Evolutionary conservation across 2,113 vertebrate species (phyloP), one percentile per base, ranked within the genome.

Genomic region (Amphilophus citrinellus): DNA sequence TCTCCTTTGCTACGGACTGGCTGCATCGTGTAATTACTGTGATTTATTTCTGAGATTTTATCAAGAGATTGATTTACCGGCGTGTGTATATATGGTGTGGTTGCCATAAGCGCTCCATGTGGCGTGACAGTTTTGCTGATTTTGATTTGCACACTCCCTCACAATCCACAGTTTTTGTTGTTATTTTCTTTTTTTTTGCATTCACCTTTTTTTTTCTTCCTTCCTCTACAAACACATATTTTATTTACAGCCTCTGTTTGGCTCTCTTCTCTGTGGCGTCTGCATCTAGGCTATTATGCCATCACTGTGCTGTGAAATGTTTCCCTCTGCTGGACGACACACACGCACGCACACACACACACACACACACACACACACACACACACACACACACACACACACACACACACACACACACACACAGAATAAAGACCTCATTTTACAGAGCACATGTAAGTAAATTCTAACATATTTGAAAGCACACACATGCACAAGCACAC

Each of bases 121-220:
- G 88, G 91, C 79, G 61, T 77, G 87, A 90, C 87, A 91, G 89
- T 93, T 94, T 92, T 89, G 92, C 90, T 87, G 79, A 80, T 91
- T 91, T 93, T 92, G 82, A 92, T 91, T 93, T 93, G 92, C 92
- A 93, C 90, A 86, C 76, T 76, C 62, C 78, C 58, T 73, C 80
- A 9, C 5, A 1, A 47, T 24, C 63, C n/a, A 32, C 10, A 6
- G 82, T 39, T 39, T 39, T 35, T 35, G 35, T 9, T 37, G 7
- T 56, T 84, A 53, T 27, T 44, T 63, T 71, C 24, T 68, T 47
- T 63, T 82, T 27, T 44, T 63, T 65, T 50, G 30, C 42, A 50
- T 24, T 73, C 7, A 0, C 60, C 13, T 35, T 75, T 61, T 35
- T 35, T 35, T 35, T 35, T 35, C 6, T 6, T 66, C 27, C 39